phyloP scores from a whole-genome alignment of 2,797 vertebrate species.

The Schizothorax lantsangensis region DNA sequence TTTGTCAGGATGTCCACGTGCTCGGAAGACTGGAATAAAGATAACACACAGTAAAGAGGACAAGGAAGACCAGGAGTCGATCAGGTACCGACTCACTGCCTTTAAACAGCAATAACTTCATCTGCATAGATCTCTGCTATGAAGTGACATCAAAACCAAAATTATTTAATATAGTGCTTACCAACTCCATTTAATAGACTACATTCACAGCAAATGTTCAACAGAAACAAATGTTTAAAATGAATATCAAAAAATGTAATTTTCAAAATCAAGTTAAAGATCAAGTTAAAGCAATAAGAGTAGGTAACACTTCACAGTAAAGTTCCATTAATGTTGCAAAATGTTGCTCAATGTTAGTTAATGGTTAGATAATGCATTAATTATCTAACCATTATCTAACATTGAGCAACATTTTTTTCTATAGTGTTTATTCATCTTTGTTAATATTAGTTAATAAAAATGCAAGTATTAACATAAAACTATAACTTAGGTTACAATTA shows the following conservation, averaged over 20 bases:
- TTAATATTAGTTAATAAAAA: neutral
- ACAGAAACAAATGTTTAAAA: neutral
- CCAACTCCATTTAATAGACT: neutral
- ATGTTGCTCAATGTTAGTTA: no score
- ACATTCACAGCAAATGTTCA: neutral
- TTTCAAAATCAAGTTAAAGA: neutral
- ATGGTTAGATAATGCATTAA: neutral
- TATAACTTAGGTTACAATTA: neutral
- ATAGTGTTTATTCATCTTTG: neutral
- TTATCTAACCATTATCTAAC: neutral
- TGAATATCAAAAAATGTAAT: neutral
- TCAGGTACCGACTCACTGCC: conserved; percentile 83
- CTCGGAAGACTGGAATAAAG: conserved; percentile 98
- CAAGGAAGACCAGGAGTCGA: conserved; percentile 99
- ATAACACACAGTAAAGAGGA: conserved; percentile 99
- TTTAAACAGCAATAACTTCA: neutral
- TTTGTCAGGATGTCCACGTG: conserved; percentile 98
- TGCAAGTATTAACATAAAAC: neutral
- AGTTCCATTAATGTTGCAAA: neutral
- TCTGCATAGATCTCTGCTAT: neutral
- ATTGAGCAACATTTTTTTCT: neutral
- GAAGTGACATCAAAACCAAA: neutral
- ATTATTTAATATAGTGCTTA: neutral
- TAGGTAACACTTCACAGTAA: neutral
- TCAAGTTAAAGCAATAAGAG: neutral